These are phyloP conservation scores for Prunella fulvescens DNA, from an alignment of 2,113 vertebrate genomes.

Conservation along the genomic window DNA sequence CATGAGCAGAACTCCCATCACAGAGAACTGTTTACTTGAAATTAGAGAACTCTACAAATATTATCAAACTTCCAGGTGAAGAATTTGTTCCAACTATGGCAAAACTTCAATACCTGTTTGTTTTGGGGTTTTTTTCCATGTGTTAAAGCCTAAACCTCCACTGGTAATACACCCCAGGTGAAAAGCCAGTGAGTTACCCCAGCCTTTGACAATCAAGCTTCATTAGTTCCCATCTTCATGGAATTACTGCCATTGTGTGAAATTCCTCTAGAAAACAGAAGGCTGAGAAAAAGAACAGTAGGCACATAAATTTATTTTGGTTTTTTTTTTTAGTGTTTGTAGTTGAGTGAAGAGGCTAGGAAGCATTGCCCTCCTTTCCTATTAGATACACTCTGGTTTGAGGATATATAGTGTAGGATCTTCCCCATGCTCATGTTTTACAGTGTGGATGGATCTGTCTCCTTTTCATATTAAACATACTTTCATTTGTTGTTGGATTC, in stretches of 20 bases:
- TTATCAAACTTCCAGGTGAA: background rate
- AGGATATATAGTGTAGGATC: background rate
- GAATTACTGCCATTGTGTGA: background rate
- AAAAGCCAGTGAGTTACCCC: background rate
- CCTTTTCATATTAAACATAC: background rate
- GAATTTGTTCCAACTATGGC: background rate
- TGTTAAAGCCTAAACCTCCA: background rate
- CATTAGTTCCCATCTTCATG: background rate
- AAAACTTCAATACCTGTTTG: fast-evolving
- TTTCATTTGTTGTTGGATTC: background rate
- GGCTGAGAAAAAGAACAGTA: background rate
- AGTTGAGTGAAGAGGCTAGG: background rate
- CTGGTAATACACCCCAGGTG: background rate
- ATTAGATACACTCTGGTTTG: background rate
- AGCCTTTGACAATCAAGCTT: background rate
- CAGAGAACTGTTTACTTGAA: background rate
- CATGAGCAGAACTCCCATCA: background rate
- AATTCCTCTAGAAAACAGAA: background rate
- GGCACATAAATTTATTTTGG: background rate
- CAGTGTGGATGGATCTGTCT: background rate
- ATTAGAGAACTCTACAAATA: background rate
- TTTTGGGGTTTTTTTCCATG: fast-evolving
- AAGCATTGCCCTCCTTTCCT: background rate
- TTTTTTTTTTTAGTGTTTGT: background rate
- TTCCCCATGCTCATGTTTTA: background rate